phyloP scores from a whole-genome alignment of 2,113 vertebrate genomes.

The Bostrychus sinensis region DNA sequence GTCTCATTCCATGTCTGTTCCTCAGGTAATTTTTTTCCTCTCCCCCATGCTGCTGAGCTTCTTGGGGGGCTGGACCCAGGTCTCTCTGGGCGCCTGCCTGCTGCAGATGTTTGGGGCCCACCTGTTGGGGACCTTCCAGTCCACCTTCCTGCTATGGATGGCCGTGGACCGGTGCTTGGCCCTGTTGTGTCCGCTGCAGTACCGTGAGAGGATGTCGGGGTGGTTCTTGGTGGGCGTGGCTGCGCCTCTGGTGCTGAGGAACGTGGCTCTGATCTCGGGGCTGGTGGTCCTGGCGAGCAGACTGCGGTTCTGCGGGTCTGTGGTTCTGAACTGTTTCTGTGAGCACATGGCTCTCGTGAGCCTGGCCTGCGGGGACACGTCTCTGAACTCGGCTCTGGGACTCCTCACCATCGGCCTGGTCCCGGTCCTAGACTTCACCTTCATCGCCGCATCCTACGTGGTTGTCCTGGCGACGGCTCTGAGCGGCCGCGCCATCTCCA shows the following conservation, averaged over 20 bases:
- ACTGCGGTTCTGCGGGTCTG: slow-evolving; percentile 15
- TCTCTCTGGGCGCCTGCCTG: slow-evolving; percentile 45
- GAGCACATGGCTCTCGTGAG: slow-evolving; percentile 60
- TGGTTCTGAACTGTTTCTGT: slow-evolving; percentile 46
- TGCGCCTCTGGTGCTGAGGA: slow-evolving; percentile 14
- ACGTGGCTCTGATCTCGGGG: neutral
- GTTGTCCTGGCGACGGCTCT: slow-evolving; percentile 39
- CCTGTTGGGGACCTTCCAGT: slow-evolving; percentile 8
- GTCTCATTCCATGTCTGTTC: no score
- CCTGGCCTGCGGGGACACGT: slow-evolving; percentile 41
- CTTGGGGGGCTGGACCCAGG: slow-evolving; percentile 34
- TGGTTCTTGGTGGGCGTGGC: slow-evolving; percentile 12
- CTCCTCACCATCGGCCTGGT: neutral
- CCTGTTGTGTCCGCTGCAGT: slow-evolving; percentile 40
- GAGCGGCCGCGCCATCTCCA: neutral
- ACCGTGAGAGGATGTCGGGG: slow-evolving; percentile 22
- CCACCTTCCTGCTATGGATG: slow-evolving; percentile 39
- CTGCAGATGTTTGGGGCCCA: slow-evolving; percentile 36
- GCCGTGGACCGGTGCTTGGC: slow-evolving; percentile 50
- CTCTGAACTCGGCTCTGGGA: slow-evolving; percentile 27
- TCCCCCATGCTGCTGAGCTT: slow-evolving; percentile 52
- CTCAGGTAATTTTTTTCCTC: no score
- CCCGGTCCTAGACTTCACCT: slow-evolving; percentile 13
- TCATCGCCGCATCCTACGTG: slow-evolving; percentile 23
- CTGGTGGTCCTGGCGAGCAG: slow-evolving; percentile 12